A percentile compares a stretch with the other conserved stretches of the same genome.
Conservation (phyloP, 2,113 vertebrate genomes). For the Xenotilapia flavipinnis region DNA sequence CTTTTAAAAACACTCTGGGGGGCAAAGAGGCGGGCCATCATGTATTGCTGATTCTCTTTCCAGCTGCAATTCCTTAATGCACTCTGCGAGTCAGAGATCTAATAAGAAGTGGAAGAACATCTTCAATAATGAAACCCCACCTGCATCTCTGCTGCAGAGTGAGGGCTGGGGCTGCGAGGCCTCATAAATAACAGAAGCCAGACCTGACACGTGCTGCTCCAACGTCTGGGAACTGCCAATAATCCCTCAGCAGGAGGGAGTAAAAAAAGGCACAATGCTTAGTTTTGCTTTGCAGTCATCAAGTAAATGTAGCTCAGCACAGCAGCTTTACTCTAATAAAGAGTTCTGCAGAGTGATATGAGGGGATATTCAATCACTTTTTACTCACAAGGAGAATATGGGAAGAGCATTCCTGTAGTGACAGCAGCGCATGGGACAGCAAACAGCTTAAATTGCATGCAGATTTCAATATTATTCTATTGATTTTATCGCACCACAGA, state of each 20-base stretch:
- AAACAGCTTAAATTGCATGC: neutral
- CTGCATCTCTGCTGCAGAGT: constrained; percentile 56
- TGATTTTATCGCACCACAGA: neutral
- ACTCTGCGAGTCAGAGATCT: constrained; percentile 65
- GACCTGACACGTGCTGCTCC: constrained; percentile 54
- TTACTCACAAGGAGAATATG: neutral
- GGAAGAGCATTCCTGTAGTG: neutral
- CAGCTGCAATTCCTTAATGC: constrained; percentile 71
- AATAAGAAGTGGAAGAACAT: constrained; percentile 67
- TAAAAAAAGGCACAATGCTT: neutral
- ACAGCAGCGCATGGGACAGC: neutral
- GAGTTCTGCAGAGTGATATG: constrained; percentile 2
- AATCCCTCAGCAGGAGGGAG: constrained; percentile 9
- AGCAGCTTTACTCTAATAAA: constrained; percentile 20
- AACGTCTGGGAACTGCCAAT: constrained; percentile 58
- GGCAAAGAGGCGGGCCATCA: constrained; percentile 3
- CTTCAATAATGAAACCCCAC: constrained; percentile 68
- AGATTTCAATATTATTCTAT: neutral
- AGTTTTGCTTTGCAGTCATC: constrained; percentile 32
- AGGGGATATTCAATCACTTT: neutral
- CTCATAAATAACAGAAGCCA: constrained; percentile 66
- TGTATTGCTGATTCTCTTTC: constrained; percentile 42
- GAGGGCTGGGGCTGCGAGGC: constrained; percentile 39
- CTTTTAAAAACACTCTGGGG: constrained; percentile 9
- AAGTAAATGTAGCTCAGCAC: constrained; percentile 16